phyloP scores from a whole-genome alignment of 1,140 invertebrate species.

The Scaptodrosophila lebanonensis region DNA sequence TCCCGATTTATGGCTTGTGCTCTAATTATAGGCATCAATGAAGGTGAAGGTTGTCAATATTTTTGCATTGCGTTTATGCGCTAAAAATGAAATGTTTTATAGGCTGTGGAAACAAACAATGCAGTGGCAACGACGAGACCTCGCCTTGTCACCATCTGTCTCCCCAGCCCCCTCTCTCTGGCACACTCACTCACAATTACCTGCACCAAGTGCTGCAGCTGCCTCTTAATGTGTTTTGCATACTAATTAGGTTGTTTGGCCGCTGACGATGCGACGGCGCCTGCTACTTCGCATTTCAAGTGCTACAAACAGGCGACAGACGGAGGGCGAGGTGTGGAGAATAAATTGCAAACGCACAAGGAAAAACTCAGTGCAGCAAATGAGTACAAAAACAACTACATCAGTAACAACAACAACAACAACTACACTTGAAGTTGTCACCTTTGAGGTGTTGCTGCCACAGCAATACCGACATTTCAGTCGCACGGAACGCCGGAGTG shows the following conservation, averaged over 20 bases:
- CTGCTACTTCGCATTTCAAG: conserved; percentile 44
- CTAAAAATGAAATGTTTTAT: conserved; percentile 50
- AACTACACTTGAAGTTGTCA: conserved; percentile 54
- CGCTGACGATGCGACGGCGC: conserved; percentile 27
- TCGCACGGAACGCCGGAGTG: no score
- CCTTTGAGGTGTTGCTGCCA: conserved; percentile 37
- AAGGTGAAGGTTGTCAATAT: conserved; percentile 74
- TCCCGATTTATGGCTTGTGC: conserved; percentile 35
- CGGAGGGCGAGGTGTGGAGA: no score
- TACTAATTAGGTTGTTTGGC: conserved; percentile 73
- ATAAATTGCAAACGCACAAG: conserved; percentile 13
- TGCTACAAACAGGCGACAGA: conserved; percentile 59
- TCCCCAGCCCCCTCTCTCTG: not conserved
- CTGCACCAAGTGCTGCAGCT: conserved; percentile 56
- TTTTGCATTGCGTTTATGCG: conserved; percentile 26
- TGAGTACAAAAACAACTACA: conserved; percentile 17
- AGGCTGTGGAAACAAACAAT: conserved; percentile 49
- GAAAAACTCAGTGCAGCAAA: conserved; percentile 44
- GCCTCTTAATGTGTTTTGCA: conserved; percentile 71
- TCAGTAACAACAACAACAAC: conserved; percentile 3
- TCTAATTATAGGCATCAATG: conserved; percentile 65
- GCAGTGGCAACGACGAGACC: not conserved
- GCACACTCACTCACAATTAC: not conserved
- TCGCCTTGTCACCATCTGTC: not conserved
- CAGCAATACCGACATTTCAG: no score